Base-by-base conservation (phyloP, 2,888 invertebrate genomes). In the Aphidius colemani region DNA sequence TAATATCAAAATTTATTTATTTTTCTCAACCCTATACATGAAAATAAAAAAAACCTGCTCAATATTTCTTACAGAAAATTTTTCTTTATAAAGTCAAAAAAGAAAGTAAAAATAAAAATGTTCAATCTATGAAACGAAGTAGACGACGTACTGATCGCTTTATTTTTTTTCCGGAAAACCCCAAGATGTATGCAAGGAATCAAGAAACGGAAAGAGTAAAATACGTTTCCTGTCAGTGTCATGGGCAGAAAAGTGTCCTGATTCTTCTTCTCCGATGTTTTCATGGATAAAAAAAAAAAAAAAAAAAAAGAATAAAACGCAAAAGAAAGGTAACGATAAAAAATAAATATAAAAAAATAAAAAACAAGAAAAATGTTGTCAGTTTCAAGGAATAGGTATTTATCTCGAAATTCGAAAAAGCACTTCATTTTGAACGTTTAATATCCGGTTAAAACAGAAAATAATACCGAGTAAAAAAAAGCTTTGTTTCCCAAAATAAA, bases 161-260 rank as follows among this genome's bases (percentile, higher is more conserved):
- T 30, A 30, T 30, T 30, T 30, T 30, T 30, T 30, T 30, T 5
- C 30, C 30, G 30, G 30, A 30, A 30, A 30, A 30, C 30, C 30
- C 4, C 30, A 76, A 76, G 72, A 75, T 72, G 69, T 72, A 75
- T 74, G 70, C 71, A 68, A 66, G 66, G 68, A 70, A 72, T 74
- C 71, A 65, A 64, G 63, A 65, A 62, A 61, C 63, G 63, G 49
- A 62, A 67, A 49, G 67, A 63, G 67, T 59, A 63, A 59, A 68
- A 66, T 66, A 65, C 67, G 69, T 63, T 68, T 72, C 66, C 61
- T 64, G 44, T 59, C 60, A 58, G 63, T 66, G 68, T 65, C 68
- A 66, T 49, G 61, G 63, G 59, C 66, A 66, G 65, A 63, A 69
- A 64, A 64, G 66, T 66, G 30, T 30, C 30, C 30, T 30, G 30